Base-by-base conservation (phyloP, 1,140 invertebrate species). In the Aphaenogaster rudis region DNA sequence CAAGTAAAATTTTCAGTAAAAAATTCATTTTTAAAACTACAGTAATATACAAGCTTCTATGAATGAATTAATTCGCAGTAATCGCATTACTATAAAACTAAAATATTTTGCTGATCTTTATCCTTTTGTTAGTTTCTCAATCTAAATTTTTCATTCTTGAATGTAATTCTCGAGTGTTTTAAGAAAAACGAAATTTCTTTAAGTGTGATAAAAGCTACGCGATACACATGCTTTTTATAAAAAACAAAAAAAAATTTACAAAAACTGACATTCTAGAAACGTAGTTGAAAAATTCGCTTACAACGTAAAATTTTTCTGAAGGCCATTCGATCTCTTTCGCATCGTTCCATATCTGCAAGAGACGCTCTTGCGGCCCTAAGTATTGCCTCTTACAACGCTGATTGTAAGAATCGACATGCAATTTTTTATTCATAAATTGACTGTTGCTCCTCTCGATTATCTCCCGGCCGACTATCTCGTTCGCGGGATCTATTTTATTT, bases 361-460 rank as follows among this genome's bases (percentile, higher is more conserved):
- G 76, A n/a, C 87, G 87, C 36, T 92, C 21, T 11, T 72, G 11
- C n/a, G 88, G 78, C 15, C 82, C n/a, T 54, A 91, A 85, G 54
- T 90, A 52, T 87, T 86, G 82, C 80, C 64, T 91, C 80, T 88
- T 87, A 79, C 84, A 86, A 39, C 93, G 90, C 15, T 94, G 92
- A 90, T 94, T 94, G 63, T 92, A 96, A 4, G 95, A 95, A 57
- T 93, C 92, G 13, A 88, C 48, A 69, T 85, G 48, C 39, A 52
- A 48, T 21, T 61, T 86, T 63, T 45, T 89, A 66, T n/a, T 9
- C 28, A 54, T 9, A 61, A 59, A 67, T 6, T 36, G 36, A 66
- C 17, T 88, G 9, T 6, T 77, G 15, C 2, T 69, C 52, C 4
- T 54, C 15, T 39, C 50, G 42, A 92, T 64, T 69, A 88, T 88